These are phyloP conservation scores for Gymnobelideus leadbeateri DNA, from an alignment of 2,113 vertebrate species.

Conservation along the genomic window DNA sequence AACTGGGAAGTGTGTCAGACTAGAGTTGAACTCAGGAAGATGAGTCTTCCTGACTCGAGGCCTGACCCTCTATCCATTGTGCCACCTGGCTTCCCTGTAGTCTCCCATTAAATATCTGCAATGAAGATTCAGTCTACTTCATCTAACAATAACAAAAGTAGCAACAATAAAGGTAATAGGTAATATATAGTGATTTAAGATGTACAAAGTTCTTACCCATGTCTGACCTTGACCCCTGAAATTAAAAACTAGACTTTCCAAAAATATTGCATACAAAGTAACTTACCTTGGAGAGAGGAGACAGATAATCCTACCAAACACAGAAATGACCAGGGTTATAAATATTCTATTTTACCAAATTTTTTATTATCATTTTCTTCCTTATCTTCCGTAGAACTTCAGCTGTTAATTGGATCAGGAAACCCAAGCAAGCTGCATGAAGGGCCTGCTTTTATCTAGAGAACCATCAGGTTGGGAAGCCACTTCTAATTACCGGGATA, in stretches of 20 bases:
- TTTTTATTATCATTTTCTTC: neutral
- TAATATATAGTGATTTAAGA: neutral
- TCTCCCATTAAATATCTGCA: neutral
- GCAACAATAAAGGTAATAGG: neutral
- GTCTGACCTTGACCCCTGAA: neutral
- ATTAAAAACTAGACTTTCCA: neutral
- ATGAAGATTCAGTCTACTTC: neutral
- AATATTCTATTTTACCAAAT: neutral
- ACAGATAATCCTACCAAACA: neutral
- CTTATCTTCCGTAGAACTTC: neutral
- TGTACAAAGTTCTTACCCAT: neutral
- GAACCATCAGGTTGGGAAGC: neutral
- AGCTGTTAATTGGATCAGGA: neutral
- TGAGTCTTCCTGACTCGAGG: neutral
- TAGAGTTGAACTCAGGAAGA: neutral
- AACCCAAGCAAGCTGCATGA: neutral
- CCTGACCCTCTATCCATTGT: neutral
- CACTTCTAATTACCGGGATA: neutral
- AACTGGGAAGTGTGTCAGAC: neutral
- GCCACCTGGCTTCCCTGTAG: neutral
- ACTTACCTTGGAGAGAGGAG: neutral
- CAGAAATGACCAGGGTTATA: fast-evolving
- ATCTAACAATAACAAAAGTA: neutral
- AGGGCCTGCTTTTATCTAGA: neutral
- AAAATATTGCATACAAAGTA: neutral